Base-by-base conservation (phyloP, 2,113 vertebrate species). In the Saiga tatarica region DNA sequence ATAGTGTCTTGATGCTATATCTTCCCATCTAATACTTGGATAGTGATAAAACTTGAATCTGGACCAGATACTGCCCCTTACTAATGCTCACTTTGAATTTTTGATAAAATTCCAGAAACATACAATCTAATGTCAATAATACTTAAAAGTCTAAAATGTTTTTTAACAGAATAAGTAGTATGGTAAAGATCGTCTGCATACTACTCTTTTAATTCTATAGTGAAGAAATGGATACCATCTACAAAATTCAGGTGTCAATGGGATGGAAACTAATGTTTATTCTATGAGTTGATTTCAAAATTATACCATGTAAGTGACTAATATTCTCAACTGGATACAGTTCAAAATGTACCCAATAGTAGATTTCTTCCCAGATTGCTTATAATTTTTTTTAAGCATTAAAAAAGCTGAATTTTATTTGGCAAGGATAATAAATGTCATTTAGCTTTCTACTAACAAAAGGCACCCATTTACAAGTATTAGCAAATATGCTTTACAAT, bases 261-360 rank as follows among this genome's bases (percentile, higher is more conserved):
- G 26, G 60, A 60, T 79, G 25, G 89, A 84, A 95, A 59, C 55
- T 28, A 89, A 15, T 91, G 76, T 60, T 96, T 97, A 95, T 74
- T 95, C 91, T 92, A 12, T 45, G 79, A 86, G 55, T 81, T 98
- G 83, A 96, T 93, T 87, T 97, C n/a, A 90, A 96, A 97, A 89
- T 97, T 83, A 97, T 64, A 96, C 45, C 59, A 74, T 86, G 36
- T 42, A 92, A 97, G 7, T 96, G 83, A 84, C 78, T 93, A 95
- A 93, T 62, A 74, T 30, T 92, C 60, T 85, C 52, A 67, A 14
- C 3, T 79, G 87, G 90, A 87, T 94, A 87, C 2, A 87, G 52
- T 78, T 93, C 39, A 92, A 95, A 89, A 91, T 87, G 60, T 94
- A 53, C 47, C 74, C 87, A 64, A 90, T 94, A 94, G 87, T 97